Evolutionary conservation across 2,797 vertebrate genomes (phyloP), one percentile per base, ranked within the genome.

Genomic region (Darevskia mixta): DNA sequence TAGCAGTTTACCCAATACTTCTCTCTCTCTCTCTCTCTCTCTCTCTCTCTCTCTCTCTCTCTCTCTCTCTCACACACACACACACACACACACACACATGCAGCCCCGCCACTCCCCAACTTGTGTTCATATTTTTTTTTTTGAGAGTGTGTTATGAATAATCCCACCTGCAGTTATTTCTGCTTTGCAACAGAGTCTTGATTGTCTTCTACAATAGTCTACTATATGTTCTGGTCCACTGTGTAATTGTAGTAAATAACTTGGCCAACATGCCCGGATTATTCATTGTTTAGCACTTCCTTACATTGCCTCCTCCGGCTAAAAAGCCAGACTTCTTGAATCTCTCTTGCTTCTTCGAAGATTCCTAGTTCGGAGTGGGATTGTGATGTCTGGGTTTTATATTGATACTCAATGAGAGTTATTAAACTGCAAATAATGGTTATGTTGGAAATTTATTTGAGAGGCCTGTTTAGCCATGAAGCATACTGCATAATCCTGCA

Each of bases 171-270:
- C 58, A 10, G 67, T 69, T 49, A 58, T 20, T 45, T 1, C 35
- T 0, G 17, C 67, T 45, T 38, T 35, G 32, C 38, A 3, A 61
- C 76, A 0, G 0, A 55, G 3, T 8, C 73, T 45, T 0, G 0
- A 0, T 27, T 43, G 27, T n/a, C 81, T 61, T 35, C 64, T 1
- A 0, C 45, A 8, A 71, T 78, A 38, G 89, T 1, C 55, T 4
- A 0, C 35, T 20, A 0, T 0, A 0, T 8, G 18, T 67, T 3
- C 41, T 0, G 38, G 11, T 0, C 78, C 41, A 3, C 13, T 1
- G 0, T 20, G 1, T 2, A 79, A 58, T 82, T 3, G 1, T 11
- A 0, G 38, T 67, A 20, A 45, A 13, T 0, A 83, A 0, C 25
- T 78, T 23, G 58, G 27, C 83, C 81, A 61, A 35, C 7, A 67